Conservation (phyloP, 2,888 invertebrate genomes). For the Epirrita christyi region DNA sequence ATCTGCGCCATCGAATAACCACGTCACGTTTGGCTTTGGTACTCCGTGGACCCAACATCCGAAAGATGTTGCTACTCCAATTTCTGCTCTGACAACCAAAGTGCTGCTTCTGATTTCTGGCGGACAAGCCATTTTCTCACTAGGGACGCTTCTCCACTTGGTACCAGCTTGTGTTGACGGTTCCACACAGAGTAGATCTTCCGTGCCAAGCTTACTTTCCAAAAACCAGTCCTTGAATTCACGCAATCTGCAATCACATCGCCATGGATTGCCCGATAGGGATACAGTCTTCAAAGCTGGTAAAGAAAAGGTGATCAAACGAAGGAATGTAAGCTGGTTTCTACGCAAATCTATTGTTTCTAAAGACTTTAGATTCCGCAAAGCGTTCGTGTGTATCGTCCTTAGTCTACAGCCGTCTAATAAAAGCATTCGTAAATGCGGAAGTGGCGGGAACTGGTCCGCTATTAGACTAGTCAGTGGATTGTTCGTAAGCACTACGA, state of each 20-base stretch:
- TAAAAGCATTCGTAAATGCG: constrained; percentile 92
- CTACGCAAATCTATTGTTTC: constrained; percentile 92
- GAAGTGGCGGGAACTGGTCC: constrained; percentile 92
- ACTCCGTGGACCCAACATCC: constrained; percentile 93
- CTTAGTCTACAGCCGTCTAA: constrained; percentile 92
- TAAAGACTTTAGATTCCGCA: constrained; percentile 89
- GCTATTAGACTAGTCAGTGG: constrained; percentile 89
- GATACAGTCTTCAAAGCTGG: constrained; percentile 91
- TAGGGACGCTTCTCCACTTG: constrained; percentile 90
- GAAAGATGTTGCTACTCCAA: constrained; percentile 92
- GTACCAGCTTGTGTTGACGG: constrained; percentile 88
- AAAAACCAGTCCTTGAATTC: constrained; percentile 94
- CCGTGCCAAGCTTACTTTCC: constrained; percentile 90
- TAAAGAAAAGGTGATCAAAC: constrained; percentile 86
- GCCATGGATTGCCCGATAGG: constrained; percentile 95
- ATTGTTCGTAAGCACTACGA: constrained; percentile 92
- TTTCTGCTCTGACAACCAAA: constrained; percentile 88
- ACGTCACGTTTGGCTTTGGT: constrained; percentile 92
- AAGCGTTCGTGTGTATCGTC: constrained; percentile 90
- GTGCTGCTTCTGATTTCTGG: constrained; percentile 89
- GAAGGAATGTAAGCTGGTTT: constrained; percentile 89
- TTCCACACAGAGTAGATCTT: constrained; percentile 89
- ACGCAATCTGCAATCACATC: constrained; percentile 94
- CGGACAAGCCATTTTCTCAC: constrained; percentile 92
- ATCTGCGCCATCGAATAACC: constrained; percentile 90